A percentile compares a stretch with the other conserved stretches of the same genome.
Evolutionary conservation across 2,888 invertebrate genomes (phyloP).

Genomic region (Palloptera scutellata): DNA sequence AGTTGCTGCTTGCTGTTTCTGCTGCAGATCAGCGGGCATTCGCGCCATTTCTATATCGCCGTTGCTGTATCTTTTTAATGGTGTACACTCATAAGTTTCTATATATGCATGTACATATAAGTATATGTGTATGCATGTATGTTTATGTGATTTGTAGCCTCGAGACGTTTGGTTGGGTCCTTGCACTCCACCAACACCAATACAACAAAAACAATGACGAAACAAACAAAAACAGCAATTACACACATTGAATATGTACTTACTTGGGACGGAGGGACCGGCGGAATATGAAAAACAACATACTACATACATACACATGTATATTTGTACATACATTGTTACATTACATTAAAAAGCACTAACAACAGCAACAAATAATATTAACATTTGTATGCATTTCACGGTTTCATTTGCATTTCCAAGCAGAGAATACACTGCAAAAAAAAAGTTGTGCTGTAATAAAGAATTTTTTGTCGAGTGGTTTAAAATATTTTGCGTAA

Average conservation of each 20-base stretch:
- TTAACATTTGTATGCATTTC: background rate
- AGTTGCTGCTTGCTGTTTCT: too few species aligned
- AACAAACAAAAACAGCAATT: conserved; percentile 19
- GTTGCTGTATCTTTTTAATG: too few species aligned
- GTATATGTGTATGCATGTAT: background rate
- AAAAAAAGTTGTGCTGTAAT: too few species aligned
- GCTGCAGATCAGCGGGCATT: too few species aligned
- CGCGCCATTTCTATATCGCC: too few species aligned
- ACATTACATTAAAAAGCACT: background rate
- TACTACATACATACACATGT: too few species aligned
- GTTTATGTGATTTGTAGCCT: conserved; percentile 9
- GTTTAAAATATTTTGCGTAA: too few species aligned
- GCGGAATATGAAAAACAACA: too few species aligned
- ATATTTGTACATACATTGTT: too few species aligned
- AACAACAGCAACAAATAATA: background rate
- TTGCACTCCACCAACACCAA: conserved; percentile 15
- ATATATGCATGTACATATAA: background rate
- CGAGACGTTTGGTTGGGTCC: conserved; percentile 15
- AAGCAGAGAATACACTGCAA: background rate
- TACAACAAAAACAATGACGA: conserved; percentile 11
- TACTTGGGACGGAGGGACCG: conserved; percentile 8
- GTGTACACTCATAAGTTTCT: too few species aligned
- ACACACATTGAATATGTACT: conserved; percentile 20
- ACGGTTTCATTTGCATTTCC: background rate
- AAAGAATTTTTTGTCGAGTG: too few species aligned